Evolutionary conservation across 2,797 vertebrate genomes (phyloP).

Genomic region (Silurus aristotelis): DNA sequence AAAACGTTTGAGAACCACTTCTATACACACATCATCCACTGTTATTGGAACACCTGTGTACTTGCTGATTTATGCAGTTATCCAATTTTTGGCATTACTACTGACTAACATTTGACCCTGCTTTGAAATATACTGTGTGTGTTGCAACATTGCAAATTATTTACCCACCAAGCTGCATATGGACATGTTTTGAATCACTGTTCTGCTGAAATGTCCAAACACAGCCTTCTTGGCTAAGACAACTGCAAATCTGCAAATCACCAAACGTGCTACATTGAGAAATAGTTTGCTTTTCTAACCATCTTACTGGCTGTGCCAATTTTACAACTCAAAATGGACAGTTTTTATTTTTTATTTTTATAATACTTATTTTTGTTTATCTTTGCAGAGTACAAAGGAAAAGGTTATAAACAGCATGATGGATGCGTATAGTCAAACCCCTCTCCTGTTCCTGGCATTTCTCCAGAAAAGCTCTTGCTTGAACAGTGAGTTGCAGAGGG

Average conservation of each 20-base stretch:
- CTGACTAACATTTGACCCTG: background rate
- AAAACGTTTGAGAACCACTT: no score
- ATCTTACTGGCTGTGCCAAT: no score
- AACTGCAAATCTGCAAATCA: background rate
- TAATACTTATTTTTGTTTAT: background rate
- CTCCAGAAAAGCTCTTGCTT: slow-evolving; percentile 59
- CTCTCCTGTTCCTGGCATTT: slow-evolving; percentile 67
- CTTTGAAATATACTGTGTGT: background rate
- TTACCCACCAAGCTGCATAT: background rate
- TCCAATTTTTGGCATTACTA: background rate
- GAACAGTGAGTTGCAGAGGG: slow-evolving; percentile 15
- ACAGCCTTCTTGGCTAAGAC: no score
- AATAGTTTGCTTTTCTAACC: no score
- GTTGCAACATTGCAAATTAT: background rate
- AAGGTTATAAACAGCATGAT: slow-evolving; percentile 52
- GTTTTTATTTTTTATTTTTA: no score
- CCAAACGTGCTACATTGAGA: background rate
- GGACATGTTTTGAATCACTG: background rate
- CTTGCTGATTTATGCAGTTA: no score
- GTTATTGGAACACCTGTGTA: no score
- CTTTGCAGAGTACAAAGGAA: background rate
- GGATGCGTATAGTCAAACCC: background rate
- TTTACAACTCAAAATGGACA: no score
- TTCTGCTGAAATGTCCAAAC: background rate
- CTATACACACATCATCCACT: no score